Evolutionary conservation across 92 coral and sea anemone species (phyloP).

Genomic region (Umimayanthus chanpuru): DNA sequence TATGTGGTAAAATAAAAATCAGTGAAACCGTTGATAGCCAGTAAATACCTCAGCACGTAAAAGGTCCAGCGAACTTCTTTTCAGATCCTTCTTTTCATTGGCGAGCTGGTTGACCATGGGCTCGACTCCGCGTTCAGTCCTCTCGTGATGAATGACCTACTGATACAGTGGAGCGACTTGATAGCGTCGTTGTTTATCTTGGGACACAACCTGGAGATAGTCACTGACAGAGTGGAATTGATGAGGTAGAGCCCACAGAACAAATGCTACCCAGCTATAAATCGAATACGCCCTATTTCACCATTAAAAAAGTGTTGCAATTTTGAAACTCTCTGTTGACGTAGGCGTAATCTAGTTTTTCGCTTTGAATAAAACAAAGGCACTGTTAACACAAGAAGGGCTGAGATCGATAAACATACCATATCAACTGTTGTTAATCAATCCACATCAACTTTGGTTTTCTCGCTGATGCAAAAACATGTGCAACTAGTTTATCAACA

Average conservation of each 20-base stretch:
- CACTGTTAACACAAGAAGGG: too few relatives aligned
- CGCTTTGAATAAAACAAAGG: too few relatives aligned
- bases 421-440: too few relatives aligned
- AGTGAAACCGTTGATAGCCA: too few relatives aligned
- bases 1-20: too few relatives aligned
- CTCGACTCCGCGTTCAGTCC: background rate
- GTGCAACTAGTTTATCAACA: too few relatives aligned
- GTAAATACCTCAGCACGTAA: conserved; percentile 7
- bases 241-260: conserved; percentile 50
- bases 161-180: conserved; percentile 89
- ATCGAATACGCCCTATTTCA: background rate
- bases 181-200: conserved; percentile 74
- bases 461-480: too few relatives aligned
- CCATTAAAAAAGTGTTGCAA: background rate
- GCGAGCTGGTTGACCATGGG: conserved; percentile 50
- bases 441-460: too few relatives aligned
- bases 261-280: background rate
- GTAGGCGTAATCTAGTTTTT: background rate
- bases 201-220: conserved; percentile 77
- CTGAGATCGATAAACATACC: too few relatives aligned
- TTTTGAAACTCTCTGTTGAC: background rate
- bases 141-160: conserved; percentile 53
- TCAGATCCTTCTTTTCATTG: conserved; percentile 72
- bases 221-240: conserved; percentile 60
- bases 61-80: background rate